Conservation (phyloP, 2,888 invertebrate species). For the Troilus luridus region DNA sequence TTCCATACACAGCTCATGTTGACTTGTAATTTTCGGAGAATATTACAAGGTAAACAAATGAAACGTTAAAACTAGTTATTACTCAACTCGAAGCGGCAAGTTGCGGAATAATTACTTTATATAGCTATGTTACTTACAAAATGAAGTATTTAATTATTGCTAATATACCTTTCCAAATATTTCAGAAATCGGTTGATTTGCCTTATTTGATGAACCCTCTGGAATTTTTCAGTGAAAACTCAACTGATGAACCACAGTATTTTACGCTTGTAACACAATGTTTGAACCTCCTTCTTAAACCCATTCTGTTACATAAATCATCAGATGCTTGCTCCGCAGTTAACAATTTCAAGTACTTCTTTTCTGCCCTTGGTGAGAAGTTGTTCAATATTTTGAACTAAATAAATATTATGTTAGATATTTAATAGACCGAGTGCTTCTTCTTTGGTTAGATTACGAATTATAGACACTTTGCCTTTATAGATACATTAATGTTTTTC, state of each 20-base stretch:
- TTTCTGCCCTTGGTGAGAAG: constrained; percentile 57
- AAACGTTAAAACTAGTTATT: background rate
- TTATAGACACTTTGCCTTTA: no score
- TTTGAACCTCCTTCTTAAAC: constrained; percentile 57
- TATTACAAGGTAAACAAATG: background rate
- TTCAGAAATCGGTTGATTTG: constrained; percentile 61
- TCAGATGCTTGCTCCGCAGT: constrained; percentile 50
- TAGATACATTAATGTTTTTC: no score
- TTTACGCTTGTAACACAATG: constrained; percentile 50
- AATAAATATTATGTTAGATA: no score
- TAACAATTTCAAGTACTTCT: constrained; percentile 40
- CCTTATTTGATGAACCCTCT: constrained; percentile 56
- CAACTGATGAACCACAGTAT: constrained; percentile 54
- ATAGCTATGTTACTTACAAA: background rate
- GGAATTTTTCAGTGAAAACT: constrained; percentile 59
- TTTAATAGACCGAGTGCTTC: no score
- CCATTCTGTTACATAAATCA: constrained; percentile 54
- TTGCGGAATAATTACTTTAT: no score
- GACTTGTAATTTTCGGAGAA: no score
- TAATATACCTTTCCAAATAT: background rate
- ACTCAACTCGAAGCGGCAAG: no score
- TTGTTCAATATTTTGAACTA: background rate
- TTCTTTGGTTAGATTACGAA: no score
- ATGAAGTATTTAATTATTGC: background rate
- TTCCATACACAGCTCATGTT: no score